Base-by-base conservation (phyloP, 2,113 vertebrate genomes). In the Apteryx owenii region DNA sequence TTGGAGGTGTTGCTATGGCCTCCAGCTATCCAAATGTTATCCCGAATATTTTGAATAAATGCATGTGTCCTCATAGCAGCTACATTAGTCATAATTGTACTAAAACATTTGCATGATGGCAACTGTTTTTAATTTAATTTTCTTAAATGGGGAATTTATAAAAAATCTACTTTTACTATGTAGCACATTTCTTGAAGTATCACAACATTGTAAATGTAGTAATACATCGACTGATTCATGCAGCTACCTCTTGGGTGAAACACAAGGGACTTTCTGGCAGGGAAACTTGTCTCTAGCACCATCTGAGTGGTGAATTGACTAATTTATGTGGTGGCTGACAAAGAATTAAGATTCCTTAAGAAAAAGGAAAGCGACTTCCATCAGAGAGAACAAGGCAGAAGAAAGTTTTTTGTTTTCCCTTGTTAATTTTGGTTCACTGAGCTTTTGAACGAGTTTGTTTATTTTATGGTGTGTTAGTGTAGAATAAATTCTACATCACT, bases 31-130 rank as follows among this genome's bases (percentile, higher is more conserved):
- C 62, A 81, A 89, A 72, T 86, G 82, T 89, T 91, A 23, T 90
- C 51, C 66, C 92, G 61, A 96, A 81, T 90, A 80, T 65, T 94
- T 86, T 89, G 4, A 91, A 31, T 77, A 93, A 89, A 88, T 94
- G 56, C 44, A 18, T 90, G 82, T 90, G 28, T 91, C 13, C 16
- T 95, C 62, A 31, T 78, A 53, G 71, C 93, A 97, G 53, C 80
- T 89, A 54, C 60, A 38, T 96, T 92, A 73, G 75, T 95, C 85
- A 89, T 84, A 96, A 90, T 75, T 93, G 25, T 58, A 51, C 29
- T 60, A 56, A 58, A 88, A 42, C 65, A 64, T 9, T 58, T 93
- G 28, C 85, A 70, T 77, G 8, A 53, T 58, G 54, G 19, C 61
- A 81, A 26, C n/a, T 31, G 19, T 65, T 93, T 64, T 75, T 2